Evolutionary conservation across 2,797 vertebrate species (phyloP).

Genomic region (Sylvilagus floridanus): DNA sequence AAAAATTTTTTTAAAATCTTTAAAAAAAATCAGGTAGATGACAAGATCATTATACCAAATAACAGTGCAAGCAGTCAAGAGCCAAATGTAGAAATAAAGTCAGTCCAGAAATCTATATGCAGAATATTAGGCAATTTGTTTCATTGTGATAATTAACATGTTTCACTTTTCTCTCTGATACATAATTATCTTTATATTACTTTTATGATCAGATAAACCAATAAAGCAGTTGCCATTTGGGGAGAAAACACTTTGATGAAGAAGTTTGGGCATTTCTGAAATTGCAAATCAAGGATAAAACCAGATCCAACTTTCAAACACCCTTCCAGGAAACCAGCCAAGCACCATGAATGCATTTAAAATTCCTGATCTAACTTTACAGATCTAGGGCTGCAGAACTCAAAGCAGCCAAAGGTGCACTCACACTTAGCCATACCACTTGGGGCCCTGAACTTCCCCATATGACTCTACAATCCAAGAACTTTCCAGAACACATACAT

Average conservation of each 20-base stretch:
- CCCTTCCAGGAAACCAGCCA: not conserved
- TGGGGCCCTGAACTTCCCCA: not conserved
- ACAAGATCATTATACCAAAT: conserved; percentile 18
- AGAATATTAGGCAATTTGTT: conserved; percentile 6
- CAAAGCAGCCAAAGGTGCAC: not conserved
- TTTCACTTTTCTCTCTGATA: not conserved
- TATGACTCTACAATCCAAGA: not conserved
- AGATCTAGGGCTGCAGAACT: not conserved
- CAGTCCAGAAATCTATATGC: not conserved
- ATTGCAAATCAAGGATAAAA: not conserved
- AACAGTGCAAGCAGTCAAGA: not conserved
- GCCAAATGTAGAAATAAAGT: conserved; percentile 28
- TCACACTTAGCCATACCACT: not conserved
- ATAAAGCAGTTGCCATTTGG: not conserved
- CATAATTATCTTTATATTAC: not conserved
- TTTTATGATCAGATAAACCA: conserved; percentile 41
- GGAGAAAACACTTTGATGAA: not conserved
- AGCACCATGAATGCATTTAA: not conserved
- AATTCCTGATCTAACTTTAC: not conserved
- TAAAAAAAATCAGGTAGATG: not conserved
- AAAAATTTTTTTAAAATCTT: not conserved
- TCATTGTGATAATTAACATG: not conserved
- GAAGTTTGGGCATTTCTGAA: conserved; percentile 32
- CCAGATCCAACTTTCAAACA: not conserved
- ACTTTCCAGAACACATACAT: conserved; percentile 13